A percentile compares a stretch with the other conserved stretches of the same genome.
Conservation (phyloP, 2,888 invertebrate genomes). For the Agrilus cyanescens region DNA sequence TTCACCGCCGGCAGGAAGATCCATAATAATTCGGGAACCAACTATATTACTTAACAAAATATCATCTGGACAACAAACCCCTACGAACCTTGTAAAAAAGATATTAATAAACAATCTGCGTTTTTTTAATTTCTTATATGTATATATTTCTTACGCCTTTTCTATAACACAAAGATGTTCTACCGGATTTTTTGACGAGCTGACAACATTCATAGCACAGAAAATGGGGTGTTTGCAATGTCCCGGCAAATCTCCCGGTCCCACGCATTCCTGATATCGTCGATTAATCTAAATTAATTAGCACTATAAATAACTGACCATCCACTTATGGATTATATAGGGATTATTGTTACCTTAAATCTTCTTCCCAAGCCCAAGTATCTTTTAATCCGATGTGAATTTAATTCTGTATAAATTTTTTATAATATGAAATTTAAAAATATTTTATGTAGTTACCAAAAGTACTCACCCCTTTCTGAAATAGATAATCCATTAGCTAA, state of each 20-base stretch:
- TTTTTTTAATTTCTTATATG: background rate
- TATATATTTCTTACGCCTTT: constrained; percentile 39
- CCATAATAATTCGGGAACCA: constrained; percentile 30
- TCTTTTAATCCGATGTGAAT: too few species aligned
- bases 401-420: too few species aligned
- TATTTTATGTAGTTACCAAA: too few species aligned
- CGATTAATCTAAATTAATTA: constrained; percentile 41
- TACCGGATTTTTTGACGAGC: constrained; percentile 44
- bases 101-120: background rate
- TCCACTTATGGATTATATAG: too few species aligned
- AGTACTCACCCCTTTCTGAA: too few species aligned
- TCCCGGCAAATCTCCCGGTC: constrained; percentile 46
- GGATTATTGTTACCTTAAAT: too few species aligned
- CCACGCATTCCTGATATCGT: constrained; percentile 47
- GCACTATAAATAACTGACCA: too few species aligned
- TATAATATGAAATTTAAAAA: too few species aligned
- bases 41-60: constrained; percentile 27
- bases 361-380: too few species aligned
- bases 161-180: constrained; percentile 62
- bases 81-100: constrained; percentile 40
- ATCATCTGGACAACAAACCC: constrained; percentile 63
- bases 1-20: constrained; percentile 43
- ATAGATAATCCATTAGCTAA: too few species aligned
- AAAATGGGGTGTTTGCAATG: constrained; percentile 56
- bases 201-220: constrained; percentile 36